A percentile compares a stretch with the other conserved stretches of the same genome.
Conservation (phyloP, 2,888 invertebrate genomes). For the Oscheius sp. region DNA sequence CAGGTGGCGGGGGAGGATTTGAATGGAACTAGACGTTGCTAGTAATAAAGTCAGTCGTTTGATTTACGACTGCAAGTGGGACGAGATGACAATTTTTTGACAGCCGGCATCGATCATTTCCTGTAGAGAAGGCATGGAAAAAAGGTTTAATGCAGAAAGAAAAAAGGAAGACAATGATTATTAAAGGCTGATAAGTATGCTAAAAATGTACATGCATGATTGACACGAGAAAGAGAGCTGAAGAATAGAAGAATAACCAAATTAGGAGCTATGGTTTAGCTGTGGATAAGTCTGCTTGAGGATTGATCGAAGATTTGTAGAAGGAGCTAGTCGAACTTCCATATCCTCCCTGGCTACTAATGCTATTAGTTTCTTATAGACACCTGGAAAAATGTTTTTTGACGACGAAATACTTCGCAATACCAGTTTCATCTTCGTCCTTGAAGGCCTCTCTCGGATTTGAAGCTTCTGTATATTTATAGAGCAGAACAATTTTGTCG, state of each 20-base stretch:
- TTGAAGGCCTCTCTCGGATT: slow-evolving; percentile 54
- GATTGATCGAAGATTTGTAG: slow-evolving; percentile 50
- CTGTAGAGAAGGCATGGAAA: background rate
- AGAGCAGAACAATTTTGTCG: slow-evolving; percentile 59
- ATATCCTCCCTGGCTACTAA: slow-evolving; percentile 56
- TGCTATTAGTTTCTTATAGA: slow-evolving; percentile 54
- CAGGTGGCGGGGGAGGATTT: slow-evolving; percentile 9
- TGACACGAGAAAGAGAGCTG: too few relatives aligned
- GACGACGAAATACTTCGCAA: background rate
- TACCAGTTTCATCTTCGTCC: slow-evolving; percentile 35
- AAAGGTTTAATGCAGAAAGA: background rate
- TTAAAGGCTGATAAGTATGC: too few relatives aligned
- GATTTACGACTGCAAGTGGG: background rate
- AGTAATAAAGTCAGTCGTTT: background rate
- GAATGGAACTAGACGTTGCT: background rate
- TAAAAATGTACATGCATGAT: too few relatives aligned
- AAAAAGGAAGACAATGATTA: too few relatives aligned
- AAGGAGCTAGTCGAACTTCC: slow-evolving; percentile 41
- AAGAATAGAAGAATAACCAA: background rate
- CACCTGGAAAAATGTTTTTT: slow-evolving; percentile 7
- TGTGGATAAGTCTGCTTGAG: slow-evolving; percentile 32
- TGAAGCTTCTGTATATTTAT: slow-evolving; percentile 52
- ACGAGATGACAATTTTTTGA: background rate
- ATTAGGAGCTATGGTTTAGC: slow-evolving; percentile 2
- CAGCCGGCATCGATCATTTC: background rate